Evolutionary conservation across 1,140 invertebrate genomes (phyloP).

Genomic region (Doryteuthis pealeii): DNA sequence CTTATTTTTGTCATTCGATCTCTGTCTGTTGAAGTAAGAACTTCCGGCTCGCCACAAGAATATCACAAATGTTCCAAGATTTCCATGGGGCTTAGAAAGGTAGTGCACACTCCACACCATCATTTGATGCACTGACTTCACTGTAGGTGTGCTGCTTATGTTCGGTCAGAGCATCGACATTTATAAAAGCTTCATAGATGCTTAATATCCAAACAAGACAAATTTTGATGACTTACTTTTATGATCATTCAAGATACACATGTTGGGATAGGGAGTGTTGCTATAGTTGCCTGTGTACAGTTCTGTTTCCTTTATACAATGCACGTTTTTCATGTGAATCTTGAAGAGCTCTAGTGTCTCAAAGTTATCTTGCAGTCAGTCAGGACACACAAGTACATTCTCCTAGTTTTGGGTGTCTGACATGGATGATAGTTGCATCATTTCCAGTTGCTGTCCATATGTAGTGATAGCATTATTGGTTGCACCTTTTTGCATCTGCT

Average conservation of each 20-base stretch:
- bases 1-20: too few relatives aligned
- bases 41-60: too few relatives aligned
- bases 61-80: slow-evolving; percentile 26
- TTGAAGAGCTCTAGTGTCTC: slow-evolving; percentile 72
- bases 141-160: slow-evolving; percentile 67
- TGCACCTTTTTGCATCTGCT: background rate
- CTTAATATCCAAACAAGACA: slow-evolving; percentile 53
- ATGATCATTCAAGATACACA: slow-evolving; percentile 56
- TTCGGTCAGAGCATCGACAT: slow-evolving; percentile 64
- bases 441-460: background rate
- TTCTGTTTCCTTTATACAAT: slow-evolving; percentile 62
- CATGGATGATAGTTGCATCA: background rate
- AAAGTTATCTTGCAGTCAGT: slow-evolving; percentile 49
- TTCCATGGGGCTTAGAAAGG: slow-evolving; percentile 20
- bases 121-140: slow-evolving; percentile 13
- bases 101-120: slow-evolving; percentile 70
- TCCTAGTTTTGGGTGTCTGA: background rate
- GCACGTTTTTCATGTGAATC: slow-evolving; percentile 79
- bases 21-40: too few relatives aligned
- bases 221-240: slow-evolving; percentile 52
- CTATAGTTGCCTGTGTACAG: slow-evolving; percentile 62
- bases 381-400: slow-evolving; percentile 40
- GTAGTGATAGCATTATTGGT: background rate
- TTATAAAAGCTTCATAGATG: slow-evolving; percentile 60
- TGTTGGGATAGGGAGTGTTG: slow-evolving; percentile 54